Conservation (phyloP, 1,140 invertebrate genomes). For the Calliopsis andreniformis region DNA sequence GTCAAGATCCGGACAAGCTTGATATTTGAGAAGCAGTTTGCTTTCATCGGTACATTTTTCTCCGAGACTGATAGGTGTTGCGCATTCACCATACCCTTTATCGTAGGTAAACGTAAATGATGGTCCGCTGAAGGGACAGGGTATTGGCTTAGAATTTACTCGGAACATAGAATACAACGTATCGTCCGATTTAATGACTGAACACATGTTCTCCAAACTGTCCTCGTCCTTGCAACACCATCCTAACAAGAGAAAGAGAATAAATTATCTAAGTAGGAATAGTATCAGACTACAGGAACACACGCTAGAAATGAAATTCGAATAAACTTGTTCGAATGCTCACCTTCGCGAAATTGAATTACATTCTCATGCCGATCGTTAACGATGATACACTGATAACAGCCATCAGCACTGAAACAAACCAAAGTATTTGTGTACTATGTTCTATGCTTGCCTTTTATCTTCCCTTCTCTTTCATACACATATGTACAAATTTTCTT, state of each 20-base stretch:
- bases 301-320: not conserved
- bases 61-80: conserved; percentile 82
- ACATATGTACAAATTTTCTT: no score
- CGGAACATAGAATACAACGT: conserved; percentile 88
- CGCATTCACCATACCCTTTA: conserved; percentile 84
- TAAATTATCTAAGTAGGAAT: not conserved
- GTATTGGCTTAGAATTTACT: conserved; percentile 84
- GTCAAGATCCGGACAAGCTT: conserved; percentile 85
- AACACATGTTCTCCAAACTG: conserved; percentile 84
- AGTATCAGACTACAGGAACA: not conserved
- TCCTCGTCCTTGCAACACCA: conserved; percentile 80
- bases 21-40: conserved; percentile 84
- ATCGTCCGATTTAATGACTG: conserved; percentile 87
- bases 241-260: conserved; percentile 75
- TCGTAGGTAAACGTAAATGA: conserved; percentile 91
- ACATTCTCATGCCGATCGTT: conserved; percentile 85
- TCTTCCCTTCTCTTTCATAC: not conserved
- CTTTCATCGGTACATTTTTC: conserved; percentile 86
- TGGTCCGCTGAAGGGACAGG: conserved; percentile 88
- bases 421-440: not conserved
- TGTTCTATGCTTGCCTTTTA: not conserved
- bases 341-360: conserved; percentile 87
- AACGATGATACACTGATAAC: conserved; percentile 85
- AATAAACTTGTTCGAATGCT: conserved; percentile 69
- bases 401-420: conserved; percentile 76